Conservation (phyloP, 2,888 invertebrate species). For the Eurytoma californica region DNA sequence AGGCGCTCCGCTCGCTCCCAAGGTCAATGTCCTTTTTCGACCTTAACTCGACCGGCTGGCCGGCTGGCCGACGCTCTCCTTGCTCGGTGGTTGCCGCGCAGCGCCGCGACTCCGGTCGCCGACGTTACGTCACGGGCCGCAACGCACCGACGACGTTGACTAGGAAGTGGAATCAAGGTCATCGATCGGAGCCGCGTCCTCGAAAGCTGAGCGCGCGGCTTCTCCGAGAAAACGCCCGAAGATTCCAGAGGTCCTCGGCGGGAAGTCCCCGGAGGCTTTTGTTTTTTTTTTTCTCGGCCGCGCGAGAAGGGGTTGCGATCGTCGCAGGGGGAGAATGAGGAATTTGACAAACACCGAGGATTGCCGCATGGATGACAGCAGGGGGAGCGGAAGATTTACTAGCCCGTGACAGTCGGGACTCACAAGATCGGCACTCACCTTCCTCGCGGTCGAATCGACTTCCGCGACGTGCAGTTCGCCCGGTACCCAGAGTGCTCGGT, state of each 20-base stretch:
- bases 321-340: too few relatives aligned
- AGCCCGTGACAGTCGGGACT: background rate
- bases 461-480: slow-evolving; percentile 6
- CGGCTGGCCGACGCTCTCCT: slow-evolving; percentile 23
- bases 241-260: slow-evolving; percentile 11
- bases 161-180: slow-evolving; percentile 22
- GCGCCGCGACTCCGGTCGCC: background rate
- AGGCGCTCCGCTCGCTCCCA: slow-evolving; percentile 56
- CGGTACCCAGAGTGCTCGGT: background rate
- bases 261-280: background rate
- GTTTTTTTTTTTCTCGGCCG: too few relatives aligned
- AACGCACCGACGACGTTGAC: background rate
- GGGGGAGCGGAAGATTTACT: too few relatives aligned
- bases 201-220: background rate
- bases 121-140: slow-evolving; percentile 10
- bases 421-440: slow-evolving; percentile 60
- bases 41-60: slow-evolving; percentile 57
- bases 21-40: slow-evolving; percentile 67
- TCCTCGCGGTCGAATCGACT: slow-evolving; percentile 47
- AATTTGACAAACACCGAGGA: too few relatives aligned
- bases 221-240: background rate
- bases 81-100: background rate
- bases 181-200: slow-evolving; percentile 10
- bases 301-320: too few relatives aligned
- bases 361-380: too few relatives aligned